Percentiles rank a stretch among this genome's conserved stretches.
phyloP scores from a whole-genome alignment of 2,888 invertebrate species.

The Corythucha ciliata region DNA sequence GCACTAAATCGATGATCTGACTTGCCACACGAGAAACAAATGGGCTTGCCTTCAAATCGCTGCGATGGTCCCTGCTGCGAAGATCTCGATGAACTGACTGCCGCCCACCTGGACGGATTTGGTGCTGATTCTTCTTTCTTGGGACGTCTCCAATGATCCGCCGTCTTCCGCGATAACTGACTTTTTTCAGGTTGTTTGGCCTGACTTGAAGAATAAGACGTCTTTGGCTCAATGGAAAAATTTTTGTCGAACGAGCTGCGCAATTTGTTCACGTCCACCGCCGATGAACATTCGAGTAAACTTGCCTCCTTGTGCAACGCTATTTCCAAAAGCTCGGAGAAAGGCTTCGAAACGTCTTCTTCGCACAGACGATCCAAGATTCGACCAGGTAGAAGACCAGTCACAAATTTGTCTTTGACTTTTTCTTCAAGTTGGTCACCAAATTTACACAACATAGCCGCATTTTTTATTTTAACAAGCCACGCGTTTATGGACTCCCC shows the following conservation, averaged over 20 bases:
- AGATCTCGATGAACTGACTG: too few species aligned
- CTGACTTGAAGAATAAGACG: neutral
- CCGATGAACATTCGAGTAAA: neutral
- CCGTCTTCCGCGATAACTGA: too few species aligned
- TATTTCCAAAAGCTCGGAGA: neutral
- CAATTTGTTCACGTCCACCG: too few species aligned
- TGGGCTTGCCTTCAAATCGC: too few species aligned
- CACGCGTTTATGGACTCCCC: neutral
- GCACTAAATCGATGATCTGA: too few species aligned
- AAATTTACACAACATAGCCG: conserved; percentile 10
- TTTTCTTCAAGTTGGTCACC: neutral
- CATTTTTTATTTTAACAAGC: neutral
- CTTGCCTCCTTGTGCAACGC: conserved; percentile 10
- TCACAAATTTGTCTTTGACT: conserved; percentile 1
- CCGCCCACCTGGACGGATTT: too few species aligned
- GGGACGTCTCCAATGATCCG: too few species aligned
- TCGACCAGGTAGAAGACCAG: conserved; percentile 4
- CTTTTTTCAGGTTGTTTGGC: neutral
- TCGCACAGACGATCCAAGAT: conserved; percentile 9
- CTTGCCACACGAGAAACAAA: too few species aligned
- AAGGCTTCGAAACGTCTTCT: neutral
- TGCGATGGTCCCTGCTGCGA: too few species aligned
- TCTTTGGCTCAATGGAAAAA: too few species aligned
- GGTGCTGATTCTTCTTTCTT: too few species aligned
- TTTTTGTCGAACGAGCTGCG: too few species aligned